Base-by-base conservation (phyloP, 2,888 invertebrate genomes). In the Lamellibrachia columna region DNA sequence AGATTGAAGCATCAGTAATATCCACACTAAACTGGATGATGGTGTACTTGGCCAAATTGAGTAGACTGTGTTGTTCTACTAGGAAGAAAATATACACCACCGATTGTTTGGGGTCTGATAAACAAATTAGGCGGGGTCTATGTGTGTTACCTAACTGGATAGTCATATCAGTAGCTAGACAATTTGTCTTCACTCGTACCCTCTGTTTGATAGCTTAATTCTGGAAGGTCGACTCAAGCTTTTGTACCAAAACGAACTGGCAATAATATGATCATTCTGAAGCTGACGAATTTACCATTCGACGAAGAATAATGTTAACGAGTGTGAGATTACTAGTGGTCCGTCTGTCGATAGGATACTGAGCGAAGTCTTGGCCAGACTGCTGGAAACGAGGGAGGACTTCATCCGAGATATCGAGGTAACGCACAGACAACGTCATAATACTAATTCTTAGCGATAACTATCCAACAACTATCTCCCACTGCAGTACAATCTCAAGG, bases 321-420 rank as follows among this genome's bases (percentile, higher is more conserved):
- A 22, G 75, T 75, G 6, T 75, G 75, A 58, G 15, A 2, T 75
- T 6, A n/a, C 75, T 22, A 75, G 75, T 75, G 75, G n/a, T 75
- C 75, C 0, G 75, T 75, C 22, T 75, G 11, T 75, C n/a, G 75
- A 2, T 22, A 75, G 75, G 22, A 22, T 4, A 22, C 22, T 75
- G 75, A 15, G 75, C 6, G 22, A 75, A 15, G 15, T 75, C 75
- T 75, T 75, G 4, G n/a, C n/a, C 22, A 75, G 75, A 15, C 75
- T 22, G 22, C 22, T 75, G 22, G 75, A 75, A 15, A 75, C 75
- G 22, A 75, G 75, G 22, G 75, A 75, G 2, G 75, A 75, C 22
- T 75, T 75, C 75, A 75, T 75, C 75, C 75, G 75, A 75, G 75
- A 75, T 22, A 75, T 75, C 75, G 75, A 75, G 75, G 75, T 75